Percentiles rank a stretch among this genome's conserved stretches.
Conservation (phyloP, 2,888 invertebrate genomes). For the Drosophila anomalata region DNA sequence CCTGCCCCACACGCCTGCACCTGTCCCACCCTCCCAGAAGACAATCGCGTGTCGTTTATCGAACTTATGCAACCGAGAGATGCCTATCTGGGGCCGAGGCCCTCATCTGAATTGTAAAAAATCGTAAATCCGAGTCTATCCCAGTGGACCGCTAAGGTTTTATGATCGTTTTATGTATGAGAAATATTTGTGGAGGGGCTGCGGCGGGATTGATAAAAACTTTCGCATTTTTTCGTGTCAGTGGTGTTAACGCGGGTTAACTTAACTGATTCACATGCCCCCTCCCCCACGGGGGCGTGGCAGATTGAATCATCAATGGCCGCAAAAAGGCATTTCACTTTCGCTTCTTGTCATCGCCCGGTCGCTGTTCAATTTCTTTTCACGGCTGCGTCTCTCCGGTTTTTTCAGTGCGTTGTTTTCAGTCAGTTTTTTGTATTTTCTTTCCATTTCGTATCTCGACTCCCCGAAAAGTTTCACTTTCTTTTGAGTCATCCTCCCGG, state of each 20-base stretch:
- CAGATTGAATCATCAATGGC: constrained; percentile 69
- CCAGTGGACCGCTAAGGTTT: constrained; percentile 23
- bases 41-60: constrained; percentile 25
- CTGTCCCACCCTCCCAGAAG: background rate
- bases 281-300: constrained; percentile 47
- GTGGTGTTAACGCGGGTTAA: constrained; percentile 24
- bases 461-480: constrained; percentile 34
- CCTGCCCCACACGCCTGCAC: background rate
- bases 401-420: constrained; percentile 40
- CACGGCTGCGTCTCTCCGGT: constrained; percentile 49
- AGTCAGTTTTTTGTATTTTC: constrained; percentile 41
- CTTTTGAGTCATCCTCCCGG: constrained; percentile 59
- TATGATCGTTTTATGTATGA: constrained; percentile 53
- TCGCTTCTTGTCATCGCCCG: constrained; percentile 56
- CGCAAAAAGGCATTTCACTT: constrained; percentile 62
- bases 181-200: constrained; percentile 31
- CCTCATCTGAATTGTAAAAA: constrained; percentile 35
- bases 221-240: constrained; percentile 62
- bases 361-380: constrained; percentile 58
- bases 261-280: constrained; percentile 20
- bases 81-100: constrained; percentile 17
- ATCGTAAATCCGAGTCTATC: background rate
- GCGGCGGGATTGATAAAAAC: constrained; percentile 48
- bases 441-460: constrained; percentile 12
- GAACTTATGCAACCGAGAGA: constrained; percentile 31